Evolutionary conservation across 1,140 invertebrate species (phyloP), one percentile per base, ranked within the genome.

Genomic region (Subanguina moxae): DNA sequence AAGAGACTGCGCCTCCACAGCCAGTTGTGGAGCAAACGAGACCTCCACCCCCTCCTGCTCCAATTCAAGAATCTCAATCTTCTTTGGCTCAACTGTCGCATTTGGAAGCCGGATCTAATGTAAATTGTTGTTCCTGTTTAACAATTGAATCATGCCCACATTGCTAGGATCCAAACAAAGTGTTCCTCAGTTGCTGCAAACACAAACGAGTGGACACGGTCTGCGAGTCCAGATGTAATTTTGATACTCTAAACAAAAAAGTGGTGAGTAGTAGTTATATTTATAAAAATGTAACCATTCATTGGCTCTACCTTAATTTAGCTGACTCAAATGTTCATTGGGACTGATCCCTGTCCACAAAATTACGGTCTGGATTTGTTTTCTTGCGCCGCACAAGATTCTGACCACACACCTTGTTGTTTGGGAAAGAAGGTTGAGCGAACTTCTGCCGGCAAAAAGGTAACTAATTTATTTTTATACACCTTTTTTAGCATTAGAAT

Each of bases 271-370:
- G 11, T 28, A n/a, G n/a, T n/a, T n/a, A n/a, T n/a, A n/a, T n/a
- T n/a, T n/a, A n/a, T n/a, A n/a, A n/a, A n/a, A n/a, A n/a, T n/a
- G n/a, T n/a, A n/a, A n/a, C n/a, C n/a, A n/a, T n/a, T n/a, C n/a
- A n/a, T n/a, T n/a, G n/a, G n/a, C 46, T 38, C 19, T 32, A 72
- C 17, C 64, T n/a, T 17, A 5, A 67, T 78, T 61, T 46, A 77
- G 68, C 64, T 80, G 42, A 80, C 78, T 38, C 76, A 64, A 32
- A 80, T 80, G 78, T 80, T 80, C 68, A 56, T 80, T 21, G 78
- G 78, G 32, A 74, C 78, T 21, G 78, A 80, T 70, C 62, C 78
- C n/a, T 80, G 78, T 43, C 78, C 78, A 19, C 78, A 81, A 64
- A 42, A 45, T 19, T 62, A 69, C 48, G 78, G 78, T 9, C 66